Conservation (phyloP, 1,140 invertebrate genomes). For the Pissodes strobi region DNA sequence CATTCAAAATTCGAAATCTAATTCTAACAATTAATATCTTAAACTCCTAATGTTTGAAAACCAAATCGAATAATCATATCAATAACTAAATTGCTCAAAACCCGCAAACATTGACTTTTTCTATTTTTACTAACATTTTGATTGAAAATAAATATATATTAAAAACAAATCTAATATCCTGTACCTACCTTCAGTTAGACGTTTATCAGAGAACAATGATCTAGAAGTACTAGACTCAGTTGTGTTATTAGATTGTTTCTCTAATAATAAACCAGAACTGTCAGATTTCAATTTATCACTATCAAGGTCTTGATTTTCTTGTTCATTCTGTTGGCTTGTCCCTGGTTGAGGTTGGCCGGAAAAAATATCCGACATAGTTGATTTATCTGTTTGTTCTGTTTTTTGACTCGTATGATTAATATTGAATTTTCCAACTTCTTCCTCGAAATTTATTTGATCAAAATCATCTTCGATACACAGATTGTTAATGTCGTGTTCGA, state of each 20-base stretch:
- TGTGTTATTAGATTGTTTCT: neutral
- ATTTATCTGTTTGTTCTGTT: neutral
- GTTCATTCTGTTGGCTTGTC: neutral
- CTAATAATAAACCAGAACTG: neutral
- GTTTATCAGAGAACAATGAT: neutral
- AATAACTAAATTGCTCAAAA: too few species aligned
- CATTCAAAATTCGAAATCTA: too few species aligned
- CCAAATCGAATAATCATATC: too few species aligned
- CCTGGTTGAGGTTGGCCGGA: neutral
- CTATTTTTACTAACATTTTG: too few species aligned
- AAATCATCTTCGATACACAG: conserved; percentile 52
- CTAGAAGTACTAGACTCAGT: neutral
- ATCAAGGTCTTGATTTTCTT: too few species aligned
- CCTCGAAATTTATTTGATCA: conserved; percentile 48
- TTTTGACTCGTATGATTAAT: conserved; percentile 10
- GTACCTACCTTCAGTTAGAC: neutral
- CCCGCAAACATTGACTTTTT: too few species aligned
- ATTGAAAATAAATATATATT: too few species aligned
- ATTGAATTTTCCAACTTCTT: conserved; percentile 42
- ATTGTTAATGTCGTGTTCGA: conserved; percentile 60
- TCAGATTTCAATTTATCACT: too few species aligned
- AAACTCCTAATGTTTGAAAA: too few species aligned
- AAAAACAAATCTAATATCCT: neutral
- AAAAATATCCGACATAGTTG: neutral
- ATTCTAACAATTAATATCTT: too few species aligned